These are phyloP conservation scores for Chlorops oryzae DNA, from an alignment of 1,140 invertebrate species.

Conservation along the genomic window DNA sequence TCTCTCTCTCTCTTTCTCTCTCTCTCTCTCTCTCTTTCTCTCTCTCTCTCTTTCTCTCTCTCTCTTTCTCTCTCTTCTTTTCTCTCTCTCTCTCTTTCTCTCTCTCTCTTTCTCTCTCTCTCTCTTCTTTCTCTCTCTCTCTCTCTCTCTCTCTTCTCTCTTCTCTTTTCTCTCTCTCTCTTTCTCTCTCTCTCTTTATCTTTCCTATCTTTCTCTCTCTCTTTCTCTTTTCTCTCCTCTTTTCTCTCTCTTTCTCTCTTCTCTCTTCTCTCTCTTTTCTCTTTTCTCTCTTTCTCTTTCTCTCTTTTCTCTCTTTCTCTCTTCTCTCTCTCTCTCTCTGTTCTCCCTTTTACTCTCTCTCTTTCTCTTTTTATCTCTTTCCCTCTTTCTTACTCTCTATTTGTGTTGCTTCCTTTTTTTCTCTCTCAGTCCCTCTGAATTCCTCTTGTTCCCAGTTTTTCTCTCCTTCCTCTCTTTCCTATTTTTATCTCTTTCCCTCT, in stretches of 20 bases:
- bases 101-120: background rate
- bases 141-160: background rate
- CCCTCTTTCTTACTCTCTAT: too few species aligned
- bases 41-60: too few species aligned
- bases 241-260: background rate
- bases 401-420: too few species aligned
- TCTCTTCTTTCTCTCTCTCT: background rate
- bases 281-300: background rate
- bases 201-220: background rate
- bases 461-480: too few species aligned
- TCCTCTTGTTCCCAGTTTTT: too few species aligned
- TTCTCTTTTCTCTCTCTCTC: background rate
- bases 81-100: background rate
- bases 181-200: background rate
- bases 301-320: background rate
- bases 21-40: slow-evolving; percentile 8
- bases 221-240: background rate
- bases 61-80: background rate
- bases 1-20: background rate
- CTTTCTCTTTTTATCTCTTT: too few species aligned
- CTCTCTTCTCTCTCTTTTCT: background rate
- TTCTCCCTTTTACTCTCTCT: background rate
- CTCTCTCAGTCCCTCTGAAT: too few species aligned
- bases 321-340: background rate
- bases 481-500: too few species aligned